phyloP scores from a whole-genome alignment of 2,888 invertebrate genomes.

The Drosophila greeni region DNA sequence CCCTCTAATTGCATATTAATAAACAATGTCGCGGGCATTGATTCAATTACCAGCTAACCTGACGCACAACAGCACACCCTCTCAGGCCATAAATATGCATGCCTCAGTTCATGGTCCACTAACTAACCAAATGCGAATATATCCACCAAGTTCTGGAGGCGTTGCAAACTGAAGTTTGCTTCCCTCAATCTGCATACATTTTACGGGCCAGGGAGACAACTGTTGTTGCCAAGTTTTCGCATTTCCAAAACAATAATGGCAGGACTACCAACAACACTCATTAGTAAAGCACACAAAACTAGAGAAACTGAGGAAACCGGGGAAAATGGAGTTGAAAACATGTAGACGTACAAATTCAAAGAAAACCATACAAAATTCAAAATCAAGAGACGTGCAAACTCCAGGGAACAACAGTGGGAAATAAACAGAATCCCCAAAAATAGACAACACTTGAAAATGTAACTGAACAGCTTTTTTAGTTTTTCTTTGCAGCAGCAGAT shows the following conservation, averaged over 20 bases:
- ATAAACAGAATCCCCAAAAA: slow-evolving; percentile 24
- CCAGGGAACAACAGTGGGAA: slow-evolving; percentile 35
- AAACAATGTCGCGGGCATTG: slow-evolving; percentile 45
- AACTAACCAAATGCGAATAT: slow-evolving; percentile 37
- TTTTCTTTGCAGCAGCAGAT: slow-evolving; percentile 2
- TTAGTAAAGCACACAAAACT: slow-evolving; percentile 23
- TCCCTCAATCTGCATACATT: slow-evolving; percentile 60
- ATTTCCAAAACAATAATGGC: slow-evolving; percentile 16
- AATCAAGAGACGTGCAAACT: slow-evolving; percentile 61
- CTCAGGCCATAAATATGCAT: slow-evolving; percentile 21
- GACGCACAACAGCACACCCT: neutral
- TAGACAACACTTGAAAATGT: slow-evolving; percentile 8
- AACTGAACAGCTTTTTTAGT: neutral
- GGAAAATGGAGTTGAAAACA: neutral
- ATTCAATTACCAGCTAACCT: slow-evolving; percentile 52
- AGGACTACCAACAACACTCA: slow-evolving; percentile 19
- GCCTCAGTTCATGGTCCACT: slow-evolving; percentile 30
- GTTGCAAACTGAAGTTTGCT: slow-evolving; percentile 10
- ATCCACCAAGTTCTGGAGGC: slow-evolving; percentile 21
- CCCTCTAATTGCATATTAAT: slow-evolving; percentile 50
- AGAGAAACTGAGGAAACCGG: neutral
- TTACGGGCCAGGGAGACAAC: slow-evolving; percentile 16
- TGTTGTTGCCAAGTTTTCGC: slow-evolving; percentile 19
- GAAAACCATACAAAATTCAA: slow-evolving; percentile 63
- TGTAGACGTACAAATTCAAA: slow-evolving; percentile 51